Evolutionary conservation across 2,113 vertebrate genomes (phyloP).

Genomic region (Aptenodytes patagonicus): DNA sequence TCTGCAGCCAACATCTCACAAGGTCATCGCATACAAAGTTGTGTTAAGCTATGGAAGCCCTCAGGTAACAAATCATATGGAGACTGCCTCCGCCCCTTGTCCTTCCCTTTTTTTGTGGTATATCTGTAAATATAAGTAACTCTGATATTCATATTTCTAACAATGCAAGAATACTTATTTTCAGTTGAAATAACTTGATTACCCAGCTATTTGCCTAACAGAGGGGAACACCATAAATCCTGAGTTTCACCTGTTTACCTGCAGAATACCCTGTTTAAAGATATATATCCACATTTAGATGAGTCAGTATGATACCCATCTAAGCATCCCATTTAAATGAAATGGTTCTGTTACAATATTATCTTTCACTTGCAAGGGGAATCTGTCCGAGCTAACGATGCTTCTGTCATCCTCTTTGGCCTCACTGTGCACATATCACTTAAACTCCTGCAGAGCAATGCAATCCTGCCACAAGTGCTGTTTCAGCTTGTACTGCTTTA

Average conservation of each 20-base stretch:
- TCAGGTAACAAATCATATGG: not conserved
- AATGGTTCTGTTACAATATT: not conserved
- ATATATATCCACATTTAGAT: not conserved
- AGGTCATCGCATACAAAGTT: not conserved
- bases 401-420: not conserved
- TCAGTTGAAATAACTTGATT: not conserved
- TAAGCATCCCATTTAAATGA: not conserved
- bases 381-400: not conserved
- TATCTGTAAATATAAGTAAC: not conserved
- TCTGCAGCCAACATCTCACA: not conserved
- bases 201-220: not conserved
- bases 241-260: not conserved
- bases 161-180: not conserved
- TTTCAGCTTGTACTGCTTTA: not conserved
- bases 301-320: not conserved
- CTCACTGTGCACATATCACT: not conserved
- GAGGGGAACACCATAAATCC: not conserved
- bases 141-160: not conserved
- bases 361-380: not conserved
- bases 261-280: not conserved
- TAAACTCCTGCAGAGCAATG: not conserved
- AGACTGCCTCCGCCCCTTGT: accelerated
- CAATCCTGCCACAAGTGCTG: not conserved
- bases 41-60: not conserved
- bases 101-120: not conserved